phyloP scores from a whole-genome alignment of 2,113 vertebrate genomes.

The Hypanus sabinus region DNA sequence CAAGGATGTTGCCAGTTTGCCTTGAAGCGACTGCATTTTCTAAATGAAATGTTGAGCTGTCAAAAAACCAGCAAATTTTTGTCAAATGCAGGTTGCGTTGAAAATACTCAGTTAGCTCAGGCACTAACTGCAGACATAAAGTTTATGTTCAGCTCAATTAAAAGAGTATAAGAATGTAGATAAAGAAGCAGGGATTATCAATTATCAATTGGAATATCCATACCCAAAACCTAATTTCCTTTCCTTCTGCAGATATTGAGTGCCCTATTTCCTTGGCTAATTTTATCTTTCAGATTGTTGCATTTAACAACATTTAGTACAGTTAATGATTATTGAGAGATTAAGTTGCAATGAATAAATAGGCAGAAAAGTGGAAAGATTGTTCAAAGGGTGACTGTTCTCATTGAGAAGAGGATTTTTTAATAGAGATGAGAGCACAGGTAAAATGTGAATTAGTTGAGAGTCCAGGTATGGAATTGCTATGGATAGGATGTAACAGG shows the following conservation, averaged over 20 bases:
- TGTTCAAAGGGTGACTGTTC: neutral
- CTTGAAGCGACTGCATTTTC: neutral
- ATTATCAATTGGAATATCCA: neutral
- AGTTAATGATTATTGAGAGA: neutral
- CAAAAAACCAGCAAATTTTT: neutral
- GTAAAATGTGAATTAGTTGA: neutral
- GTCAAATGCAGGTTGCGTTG: neutral
- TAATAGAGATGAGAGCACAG: neutral
- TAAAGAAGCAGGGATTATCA: no score
- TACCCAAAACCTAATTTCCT: neutral
- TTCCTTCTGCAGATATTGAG: neutral
- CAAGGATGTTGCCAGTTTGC: neutral
- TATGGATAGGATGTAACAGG: neutral
- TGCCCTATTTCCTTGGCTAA: neutral
- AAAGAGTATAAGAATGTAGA: no score
- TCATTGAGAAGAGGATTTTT: neutral
- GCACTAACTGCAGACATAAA: neutral
- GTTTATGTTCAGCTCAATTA: neutral
- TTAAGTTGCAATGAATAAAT: neutral
- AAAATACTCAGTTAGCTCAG: neutral
- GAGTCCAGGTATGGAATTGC: neutral
- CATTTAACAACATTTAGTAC: neutral
- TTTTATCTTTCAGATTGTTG: neutral
- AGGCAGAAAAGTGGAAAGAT: neutral
- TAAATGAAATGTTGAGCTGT: neutral